Evolutionary conservation across 2,888 invertebrate species (phyloP), one percentile per base, ranked within the genome.

Genomic region (Drosophila stalkeri): DNA sequence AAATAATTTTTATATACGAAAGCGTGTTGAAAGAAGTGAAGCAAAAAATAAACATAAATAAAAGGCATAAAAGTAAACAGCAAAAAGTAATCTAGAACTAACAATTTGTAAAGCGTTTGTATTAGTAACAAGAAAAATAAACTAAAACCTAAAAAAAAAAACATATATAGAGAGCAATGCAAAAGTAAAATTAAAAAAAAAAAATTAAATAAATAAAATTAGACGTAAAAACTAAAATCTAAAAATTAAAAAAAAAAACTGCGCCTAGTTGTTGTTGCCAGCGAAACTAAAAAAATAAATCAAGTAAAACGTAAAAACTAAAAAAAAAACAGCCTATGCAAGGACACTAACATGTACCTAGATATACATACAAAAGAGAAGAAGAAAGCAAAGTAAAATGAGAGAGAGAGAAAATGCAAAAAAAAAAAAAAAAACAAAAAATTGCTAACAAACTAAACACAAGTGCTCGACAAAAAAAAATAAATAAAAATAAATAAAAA

Each of bases 331-430:
- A 79, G 89, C 86, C 86, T 90, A 86, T 78, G 89, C 84, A 89
- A 90, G 86, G 90, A 90, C 87, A 87, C 90, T 90, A 89, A 87
- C 89, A 87, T 86, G 90, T 87, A 90, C 90, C 90, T 90, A 87
- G 89, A 88, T 86, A 88, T 86, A 86, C 79, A 86, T 75, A 78
- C 73, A 77, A 71, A 70, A 71, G 27, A 69, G 66, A 59, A 71
- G 61, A 43, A 56, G 56, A 57, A 72, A 43, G 44, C 12, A 47
- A 62, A 62, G 41, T 35, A 62, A 59, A 46, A 9, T 67, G 9
- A 18, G 31, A 44, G 11, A 44, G 20, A 18, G 8, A 39, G 18
- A 39, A 67, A 61, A 64, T 70, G 65, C 49, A 72, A 68, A 27
- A 63, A 57, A 70, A 31, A 31, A 31, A 43, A 23, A 14, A 8